A percentile compares a stretch with the other conserved stretches of the same genome.
Evolutionary conservation across 2,888 invertebrate genomes (phyloP).

Genomic region (Omphaloscelis lunosa): DNA sequence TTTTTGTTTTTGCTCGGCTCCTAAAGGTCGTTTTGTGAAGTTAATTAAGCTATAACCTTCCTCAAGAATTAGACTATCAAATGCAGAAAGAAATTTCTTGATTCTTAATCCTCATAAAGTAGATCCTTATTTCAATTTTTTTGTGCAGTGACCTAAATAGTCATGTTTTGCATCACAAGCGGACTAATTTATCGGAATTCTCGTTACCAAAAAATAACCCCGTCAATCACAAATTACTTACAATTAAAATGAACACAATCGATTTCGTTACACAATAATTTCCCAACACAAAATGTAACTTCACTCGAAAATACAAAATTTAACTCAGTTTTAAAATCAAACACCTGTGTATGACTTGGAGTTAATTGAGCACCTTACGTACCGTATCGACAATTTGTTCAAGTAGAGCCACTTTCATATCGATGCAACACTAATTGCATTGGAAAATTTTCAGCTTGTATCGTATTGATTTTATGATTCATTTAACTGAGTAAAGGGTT

Average conservation of each 20-base stretch:
- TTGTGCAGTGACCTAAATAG: background rate
- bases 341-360: slow-evolving; percentile 69
- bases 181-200: background rate
- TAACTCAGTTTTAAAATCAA: slow-evolving; percentile 53
- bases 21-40: too few species aligned
- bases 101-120: background rate
- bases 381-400: slow-evolving; percentile 59
- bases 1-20: too few species aligned
- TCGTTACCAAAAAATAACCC: background rate
- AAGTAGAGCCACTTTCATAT: slow-evolving; percentile 60
- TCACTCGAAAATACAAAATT: slow-evolving; percentile 44
- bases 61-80: too few species aligned
- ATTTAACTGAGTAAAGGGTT: slow-evolving; percentile 10
- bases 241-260: slow-evolving; percentile 11
- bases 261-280: slow-evolving; percentile 9
- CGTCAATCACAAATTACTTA: fast-evolving
- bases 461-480: slow-evolving; percentile 56
- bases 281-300: slow-evolving; percentile 26
- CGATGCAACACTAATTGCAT: slow-evolving; percentile 61
- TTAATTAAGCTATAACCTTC: too few species aligned
- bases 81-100: too few species aligned
- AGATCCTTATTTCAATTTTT: background rate
- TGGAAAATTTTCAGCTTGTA: slow-evolving; percentile 51
- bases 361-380: slow-evolving; percentile 70
- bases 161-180: background rate